phyloP scores from a whole-genome alignment of 2,113 vertebrate genomes.

The Catharus fuscescens region DNA sequence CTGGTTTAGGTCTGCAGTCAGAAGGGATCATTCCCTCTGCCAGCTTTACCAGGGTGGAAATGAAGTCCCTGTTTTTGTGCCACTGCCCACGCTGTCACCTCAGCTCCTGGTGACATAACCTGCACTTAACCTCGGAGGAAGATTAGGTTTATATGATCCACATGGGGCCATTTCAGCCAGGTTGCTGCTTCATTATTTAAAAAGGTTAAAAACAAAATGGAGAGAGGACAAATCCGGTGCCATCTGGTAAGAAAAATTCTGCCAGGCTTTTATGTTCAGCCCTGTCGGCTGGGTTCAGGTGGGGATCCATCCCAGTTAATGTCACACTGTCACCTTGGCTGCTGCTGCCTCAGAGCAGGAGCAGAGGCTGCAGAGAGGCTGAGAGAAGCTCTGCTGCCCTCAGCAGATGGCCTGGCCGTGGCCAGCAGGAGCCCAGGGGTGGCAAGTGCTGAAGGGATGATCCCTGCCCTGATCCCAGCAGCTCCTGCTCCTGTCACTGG shows the following conservation, averaged over 20 bases:
- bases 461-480: neutral
- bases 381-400: neutral
- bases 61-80: neutral
- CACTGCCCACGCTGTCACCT: neutral
- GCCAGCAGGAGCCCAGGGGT: neutral
- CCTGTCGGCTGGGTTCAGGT: neutral
- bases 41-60: neutral
- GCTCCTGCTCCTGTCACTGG: neutral
- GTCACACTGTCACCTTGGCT: neutral
- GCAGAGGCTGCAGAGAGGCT: neutral
- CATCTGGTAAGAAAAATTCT: conserved; percentile 51
- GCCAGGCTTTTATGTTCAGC: neutral
- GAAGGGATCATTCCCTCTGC: neutral
- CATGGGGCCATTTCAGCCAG: neutral
- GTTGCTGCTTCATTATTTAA: conserved; percentile 31
- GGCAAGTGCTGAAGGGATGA: neutral
- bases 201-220: neutral
- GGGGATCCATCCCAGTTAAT: neutral
- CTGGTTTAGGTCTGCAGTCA: neutral
- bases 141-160: neutral
- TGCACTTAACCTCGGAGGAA: neutral
- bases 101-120: neutral
- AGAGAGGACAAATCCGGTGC: neutral
- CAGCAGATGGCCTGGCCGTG: neutral
- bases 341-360: neutral